Percentiles rank a stretch among this genome's conserved stretches.
phyloP scores from a whole-genome alignment of 2,113 vertebrate genomes.

The Oryzias woworae region DNA sequence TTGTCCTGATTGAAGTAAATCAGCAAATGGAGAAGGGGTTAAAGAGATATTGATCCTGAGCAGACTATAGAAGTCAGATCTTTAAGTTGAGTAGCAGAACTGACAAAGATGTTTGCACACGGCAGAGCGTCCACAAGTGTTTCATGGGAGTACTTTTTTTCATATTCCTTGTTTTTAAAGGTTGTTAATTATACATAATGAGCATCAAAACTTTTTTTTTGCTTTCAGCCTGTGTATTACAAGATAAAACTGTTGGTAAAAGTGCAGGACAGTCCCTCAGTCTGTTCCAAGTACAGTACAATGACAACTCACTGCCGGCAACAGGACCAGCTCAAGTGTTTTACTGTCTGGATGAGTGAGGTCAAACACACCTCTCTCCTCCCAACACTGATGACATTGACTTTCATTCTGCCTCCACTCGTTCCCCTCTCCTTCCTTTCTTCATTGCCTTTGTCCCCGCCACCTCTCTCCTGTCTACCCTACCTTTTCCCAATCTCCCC shows the following conservation, averaged over 20 bases:
- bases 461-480: constrained; percentile 33
- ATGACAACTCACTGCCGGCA: constrained; percentile 59
- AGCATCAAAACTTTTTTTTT: too few relatives aligned
- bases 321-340: constrained; percentile 68
- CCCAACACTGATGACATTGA: constrained; percentile 65
- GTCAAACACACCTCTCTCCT: constrained; percentile 73
- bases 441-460: constrained; percentile 36
- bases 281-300: constrained; percentile 59
- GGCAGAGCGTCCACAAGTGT: too few relatives aligned
- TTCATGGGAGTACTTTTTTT: too few relatives aligned
- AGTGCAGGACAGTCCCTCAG: constrained; percentile 33
- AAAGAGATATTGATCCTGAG: too few relatives aligned
- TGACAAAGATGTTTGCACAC: too few relatives aligned
- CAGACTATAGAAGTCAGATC: too few relatives aligned
- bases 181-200: too few relatives aligned
- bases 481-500: constrained; percentile 36
- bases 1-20: too few relatives aligned
- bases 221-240: constrained; percentile 9
- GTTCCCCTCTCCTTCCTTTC: constrained; percentile 21
- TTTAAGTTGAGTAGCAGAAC: too few relatives aligned
- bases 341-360: constrained; percentile 73
- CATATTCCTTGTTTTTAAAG: too few relatives aligned
- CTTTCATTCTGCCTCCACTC: constrained; percentile 63
- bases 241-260: neutral
- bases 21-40: too few relatives aligned